phyloP scores from a whole-genome alignment of 2,113 vertebrate genomes.

The Epinephelus fuscoguttatus region DNA sequence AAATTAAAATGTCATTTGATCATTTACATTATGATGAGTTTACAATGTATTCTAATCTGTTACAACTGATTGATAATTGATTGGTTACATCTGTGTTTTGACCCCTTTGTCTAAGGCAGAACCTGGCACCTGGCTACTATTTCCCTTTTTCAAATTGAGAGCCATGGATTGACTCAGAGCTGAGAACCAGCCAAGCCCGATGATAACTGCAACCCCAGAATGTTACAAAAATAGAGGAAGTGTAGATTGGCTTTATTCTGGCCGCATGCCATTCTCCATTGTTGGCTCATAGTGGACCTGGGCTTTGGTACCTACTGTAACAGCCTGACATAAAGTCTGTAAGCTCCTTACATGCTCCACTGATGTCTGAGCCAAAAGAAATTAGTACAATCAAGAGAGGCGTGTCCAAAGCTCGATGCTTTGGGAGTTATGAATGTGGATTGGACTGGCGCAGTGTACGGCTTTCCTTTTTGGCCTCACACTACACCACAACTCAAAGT shows the following conservation, averaged over 20 bases:
- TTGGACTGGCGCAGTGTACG: background rate
- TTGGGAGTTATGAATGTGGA: conserved; percentile 21
- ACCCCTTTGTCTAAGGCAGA: background rate
- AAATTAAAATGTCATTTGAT: background rate
- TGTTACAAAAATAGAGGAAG: conserved; percentile 25
- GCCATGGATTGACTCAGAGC: conserved; percentile 6
- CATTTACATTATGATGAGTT: background rate
- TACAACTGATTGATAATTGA: background rate
- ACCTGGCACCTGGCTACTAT: background rate
- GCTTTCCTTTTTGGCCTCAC: conserved; percentile 18
- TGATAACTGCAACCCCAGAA: conserved; percentile 32
- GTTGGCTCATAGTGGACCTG: conserved; percentile 27
- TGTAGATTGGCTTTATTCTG: conserved; percentile 20
- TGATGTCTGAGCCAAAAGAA: conserved; percentile 35
- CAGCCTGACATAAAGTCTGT: conserved; percentile 19
- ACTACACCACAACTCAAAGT: conserved; percentile 6
- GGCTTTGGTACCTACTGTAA: conserved; percentile 27
- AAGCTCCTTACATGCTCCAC: conserved; percentile 32
- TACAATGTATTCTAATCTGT: background rate
- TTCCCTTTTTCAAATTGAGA: background rate
- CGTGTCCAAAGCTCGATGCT: conserved; percentile 3
- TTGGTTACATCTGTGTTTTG: background rate
- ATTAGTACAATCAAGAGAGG: conserved; percentile 10
- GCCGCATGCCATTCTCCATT: conserved; percentile 21
- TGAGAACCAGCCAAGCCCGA: conserved; percentile 11